phyloP scores from a whole-genome alignment of 2,888 invertebrate species.

The Nebria brevicollis region DNA sequence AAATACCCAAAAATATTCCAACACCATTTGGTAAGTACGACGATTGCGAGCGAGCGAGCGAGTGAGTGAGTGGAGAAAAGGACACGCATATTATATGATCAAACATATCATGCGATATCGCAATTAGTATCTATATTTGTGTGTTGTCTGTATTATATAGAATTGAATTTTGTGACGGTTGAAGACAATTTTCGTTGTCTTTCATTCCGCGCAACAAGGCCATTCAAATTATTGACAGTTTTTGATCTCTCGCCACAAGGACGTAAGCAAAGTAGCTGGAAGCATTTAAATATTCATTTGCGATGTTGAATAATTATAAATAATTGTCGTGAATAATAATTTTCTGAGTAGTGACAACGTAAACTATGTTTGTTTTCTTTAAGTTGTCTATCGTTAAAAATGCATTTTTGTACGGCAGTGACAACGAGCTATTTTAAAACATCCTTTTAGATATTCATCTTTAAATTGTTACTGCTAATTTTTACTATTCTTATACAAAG shows the following conservation, averaged over 20 bases:
- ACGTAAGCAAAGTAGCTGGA: constrained; percentile 45
- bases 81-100: constrained; percentile 7
- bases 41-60: background rate
- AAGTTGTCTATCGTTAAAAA: constrained; percentile 10
- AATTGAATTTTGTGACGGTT: background rate
- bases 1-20: constrained; percentile 17
- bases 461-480: background rate
- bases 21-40: constrained; percentile 5
- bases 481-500: no score
- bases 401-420: constrained; percentile 11
- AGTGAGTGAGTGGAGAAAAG: background rate
- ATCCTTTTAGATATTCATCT: background rate
- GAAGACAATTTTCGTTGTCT: background rate
- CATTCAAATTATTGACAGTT: constrained; percentile 40
- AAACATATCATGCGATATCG: constrained; percentile 38
- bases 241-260: constrained; percentile 37
- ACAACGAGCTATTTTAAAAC: background rate
- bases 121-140: constrained; percentile 24
- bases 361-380: constrained; percentile 21
- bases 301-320: constrained; percentile 37
- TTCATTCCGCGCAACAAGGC: constrained; percentile 18
- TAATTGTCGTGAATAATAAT: constrained; percentile 41
- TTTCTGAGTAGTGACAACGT: constrained; percentile 28
- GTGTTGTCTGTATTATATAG: background rate
- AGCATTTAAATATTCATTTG: constrained; percentile 46